These are phyloP conservation scores for Meloidogyne floridensis DNA, from an alignment of 1,140 invertebrate species.

Conservation along the genomic window DNA sequence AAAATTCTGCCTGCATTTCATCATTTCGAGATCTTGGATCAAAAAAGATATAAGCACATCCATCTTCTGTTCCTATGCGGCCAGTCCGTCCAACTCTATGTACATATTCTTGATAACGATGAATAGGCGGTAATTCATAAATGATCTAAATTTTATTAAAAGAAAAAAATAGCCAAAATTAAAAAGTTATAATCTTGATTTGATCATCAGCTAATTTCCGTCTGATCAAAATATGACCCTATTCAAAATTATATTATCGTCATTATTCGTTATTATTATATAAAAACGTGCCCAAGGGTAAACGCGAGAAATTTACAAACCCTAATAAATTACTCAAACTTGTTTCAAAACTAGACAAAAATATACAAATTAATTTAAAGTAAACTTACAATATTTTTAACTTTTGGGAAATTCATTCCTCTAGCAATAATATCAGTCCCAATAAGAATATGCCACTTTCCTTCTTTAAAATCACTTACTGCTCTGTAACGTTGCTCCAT, in stretches of 20 bases:
- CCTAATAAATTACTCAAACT: too few relatives aligned
- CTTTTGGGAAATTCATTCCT: slow-evolving; percentile 27
- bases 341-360: too few relatives aligned
- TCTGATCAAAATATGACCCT: too few relatives aligned
- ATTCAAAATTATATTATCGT: too few relatives aligned
- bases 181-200: too few relatives aligned
- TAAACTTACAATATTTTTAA: slow-evolving; percentile 9
- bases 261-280: too few relatives aligned
- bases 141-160: slow-evolving; percentile 25
- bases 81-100: slow-evolving; percentile 89
- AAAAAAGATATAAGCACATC: slow-evolving; percentile 88
- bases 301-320: too few relatives aligned
- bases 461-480: slow-evolving; percentile 17
- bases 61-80: slow-evolving; percentile 75
- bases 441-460: slow-evolving; percentile 21
- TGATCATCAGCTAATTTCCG: too few relatives aligned
- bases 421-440: slow-evolving; percentile 30
- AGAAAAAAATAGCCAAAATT: neutral
- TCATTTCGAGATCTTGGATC: slow-evolving; percentile 12
- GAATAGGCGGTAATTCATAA: slow-evolving; percentile 23
- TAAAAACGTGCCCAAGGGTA: too few relatives aligned
- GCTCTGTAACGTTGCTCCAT: slow-evolving; percentile 30
- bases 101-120: slow-evolving; percentile 75
- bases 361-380: neutral
- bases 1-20: slow-evolving; percentile 15